phyloP scores from a whole-genome alignment of 2,888 invertebrate genomes.

The Pyrgus malvae region DNA sequence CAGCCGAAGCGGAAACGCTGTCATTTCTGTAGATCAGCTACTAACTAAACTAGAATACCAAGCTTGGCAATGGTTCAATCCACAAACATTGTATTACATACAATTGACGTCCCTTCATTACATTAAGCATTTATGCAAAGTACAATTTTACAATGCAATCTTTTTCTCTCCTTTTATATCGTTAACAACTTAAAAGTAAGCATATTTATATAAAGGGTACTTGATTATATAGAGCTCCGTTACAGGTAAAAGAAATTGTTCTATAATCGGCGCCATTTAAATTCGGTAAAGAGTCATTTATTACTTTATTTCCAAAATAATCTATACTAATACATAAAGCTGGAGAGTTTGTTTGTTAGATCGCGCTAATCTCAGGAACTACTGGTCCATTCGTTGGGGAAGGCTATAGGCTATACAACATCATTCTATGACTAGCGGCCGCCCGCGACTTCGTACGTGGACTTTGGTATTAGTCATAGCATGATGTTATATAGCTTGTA shows the following conservation, averaged over 20 bases:
- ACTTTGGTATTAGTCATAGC: too few species aligned
- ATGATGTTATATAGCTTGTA: too few species aligned
- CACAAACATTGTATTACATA: constrained; percentile 71
- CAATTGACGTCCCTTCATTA: constrained; percentile 63
- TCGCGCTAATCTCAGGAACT: too few species aligned
- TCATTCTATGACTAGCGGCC: constrained; percentile 29
- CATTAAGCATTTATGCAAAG: constrained; percentile 65
- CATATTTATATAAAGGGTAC: constrained; percentile 39
- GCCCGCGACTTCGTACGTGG: too few species aligned
- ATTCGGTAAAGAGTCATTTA: too few species aligned
- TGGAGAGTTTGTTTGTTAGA: too few species aligned
- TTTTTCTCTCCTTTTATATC: constrained; percentile 77
- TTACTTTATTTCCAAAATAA: too few species aligned
- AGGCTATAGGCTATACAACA: constrained; percentile 14
- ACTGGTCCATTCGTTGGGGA: too few species aligned
- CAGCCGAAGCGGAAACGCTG: constrained; percentile 5
- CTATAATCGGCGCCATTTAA: too few species aligned
- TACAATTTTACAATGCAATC: constrained; percentile 73
- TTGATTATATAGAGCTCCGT: constrained; percentile 24
- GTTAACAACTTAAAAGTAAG: constrained; percentile 68
- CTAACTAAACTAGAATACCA: constrained; percentile 49
- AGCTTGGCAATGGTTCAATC: constrained; percentile 59
- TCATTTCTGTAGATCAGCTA: constrained; percentile 15
- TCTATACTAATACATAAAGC: too few species aligned
- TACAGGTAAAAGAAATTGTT: not conserved